Conservation (phyloP, 2,797 vertebrate genomes). For the Hybognathus amarus region DNA sequence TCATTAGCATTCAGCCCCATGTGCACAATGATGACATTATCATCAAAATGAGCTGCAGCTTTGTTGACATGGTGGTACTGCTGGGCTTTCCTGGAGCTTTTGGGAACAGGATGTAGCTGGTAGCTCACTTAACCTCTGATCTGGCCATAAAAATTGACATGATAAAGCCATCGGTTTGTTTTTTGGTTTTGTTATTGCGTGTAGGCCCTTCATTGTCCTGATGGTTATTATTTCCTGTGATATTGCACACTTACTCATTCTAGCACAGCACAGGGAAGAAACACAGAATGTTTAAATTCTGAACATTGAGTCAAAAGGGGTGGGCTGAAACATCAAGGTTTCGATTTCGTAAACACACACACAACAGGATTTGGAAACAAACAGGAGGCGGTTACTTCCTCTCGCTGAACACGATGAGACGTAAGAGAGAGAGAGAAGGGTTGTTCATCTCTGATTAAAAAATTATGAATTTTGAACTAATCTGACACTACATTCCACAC, state of each 20-base stretch:
- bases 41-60: constrained; percentile 57
- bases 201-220: constrained; percentile 2
- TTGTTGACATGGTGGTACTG: constrained; percentile 45
- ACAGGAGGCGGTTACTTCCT: constrained; percentile 52
- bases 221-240: constrained; percentile 43
- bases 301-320: constrained; percentile 42
- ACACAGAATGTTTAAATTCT: constrained; percentile 48
- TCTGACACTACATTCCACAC: neutral
- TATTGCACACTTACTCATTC: constrained; percentile 47
- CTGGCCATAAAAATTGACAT: constrained; percentile 29
- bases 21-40: constrained; percentile 68
- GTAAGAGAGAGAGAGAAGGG: neutral
- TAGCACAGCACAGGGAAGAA: constrained; percentile 32
- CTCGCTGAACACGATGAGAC: neutral
- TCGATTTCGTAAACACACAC: constrained; percentile 56
- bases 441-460: neutral
- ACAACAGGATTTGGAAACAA: constrained; percentile 62
- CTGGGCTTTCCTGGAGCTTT: constrained; percentile 67
- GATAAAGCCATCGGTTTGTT: constrained; percentile 13
- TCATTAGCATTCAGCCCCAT: constrained; percentile 65
- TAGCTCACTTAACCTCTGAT: constrained; percentile 41
- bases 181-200: neutral
- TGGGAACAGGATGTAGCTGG: constrained; percentile 52
- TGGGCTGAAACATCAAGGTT: constrained; percentile 55
- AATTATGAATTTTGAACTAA: neutral